A percentile compares a stretch with the other conserved stretches of the same genome.
phyloP scores from a whole-genome alignment of 35 echinoderm and acorn worm genomes.

The Heliocidaris tuberculata region DNA sequence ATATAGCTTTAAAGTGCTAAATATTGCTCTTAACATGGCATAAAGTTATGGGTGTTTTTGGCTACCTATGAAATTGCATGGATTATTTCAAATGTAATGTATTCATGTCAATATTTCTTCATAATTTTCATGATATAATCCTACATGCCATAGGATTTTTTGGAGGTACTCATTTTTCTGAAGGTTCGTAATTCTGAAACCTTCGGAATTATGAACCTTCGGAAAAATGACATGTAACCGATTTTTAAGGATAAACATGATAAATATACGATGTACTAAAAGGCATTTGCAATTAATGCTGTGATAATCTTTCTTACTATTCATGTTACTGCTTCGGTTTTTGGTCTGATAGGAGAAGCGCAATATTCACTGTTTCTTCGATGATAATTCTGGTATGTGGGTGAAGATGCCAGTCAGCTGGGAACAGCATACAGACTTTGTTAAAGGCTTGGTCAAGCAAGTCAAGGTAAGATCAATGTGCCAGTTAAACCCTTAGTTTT shows the following conservation, averaged over 20 bases:
- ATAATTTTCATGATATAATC: neutral
- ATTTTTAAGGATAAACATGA: too few relatives aligned
- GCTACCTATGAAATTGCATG: too few relatives aligned
- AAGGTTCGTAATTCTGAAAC: too few relatives aligned
- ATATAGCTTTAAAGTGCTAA: neutral
- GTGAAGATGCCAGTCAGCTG: constrained; percentile 86
- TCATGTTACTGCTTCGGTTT: neutral
- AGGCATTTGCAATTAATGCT: too few relatives aligned
- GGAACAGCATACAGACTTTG: constrained; percentile 93
- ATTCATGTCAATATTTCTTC: neutral
- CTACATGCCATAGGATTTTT: neutral
- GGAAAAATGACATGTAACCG: too few relatives aligned
- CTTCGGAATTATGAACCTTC: too few relatives aligned
- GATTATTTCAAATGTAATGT: too few relatives aligned
- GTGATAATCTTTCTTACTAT: neutral
- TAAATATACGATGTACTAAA: too few relatives aligned
- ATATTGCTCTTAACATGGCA: neutral
- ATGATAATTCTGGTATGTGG: constrained; percentile 87
- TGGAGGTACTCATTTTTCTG: too few relatives aligned
- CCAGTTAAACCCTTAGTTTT: neutral
- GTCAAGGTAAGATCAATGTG: constrained; percentile 60
- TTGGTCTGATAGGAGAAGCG: constrained; percentile 74
- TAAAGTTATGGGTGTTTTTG: too few relatives aligned
- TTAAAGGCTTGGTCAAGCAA: constrained; percentile 74
- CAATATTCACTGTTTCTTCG: constrained; percentile 97